These are phyloP conservation scores for Artemia sp. DNA, from an alignment of 2,888 invertebrate genomes.

Conservation along the genomic window DNA sequence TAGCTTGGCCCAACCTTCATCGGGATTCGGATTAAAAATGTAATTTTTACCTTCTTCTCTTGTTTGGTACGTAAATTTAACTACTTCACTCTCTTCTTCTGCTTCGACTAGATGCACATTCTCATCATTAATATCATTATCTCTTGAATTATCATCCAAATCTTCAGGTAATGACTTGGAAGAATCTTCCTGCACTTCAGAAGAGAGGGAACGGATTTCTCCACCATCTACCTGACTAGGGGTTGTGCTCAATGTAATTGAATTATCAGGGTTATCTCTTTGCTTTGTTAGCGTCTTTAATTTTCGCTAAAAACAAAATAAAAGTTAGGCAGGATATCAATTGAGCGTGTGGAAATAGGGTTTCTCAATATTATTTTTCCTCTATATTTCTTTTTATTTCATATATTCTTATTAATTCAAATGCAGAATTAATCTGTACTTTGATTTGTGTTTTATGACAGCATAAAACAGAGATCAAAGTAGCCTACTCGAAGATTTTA, in stretches of 20 bases:
- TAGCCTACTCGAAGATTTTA: no score
- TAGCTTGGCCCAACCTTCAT: no score
- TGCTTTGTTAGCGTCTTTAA: neutral
- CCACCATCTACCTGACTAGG: neutral
- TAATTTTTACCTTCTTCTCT: no score
- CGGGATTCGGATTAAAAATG: no score
- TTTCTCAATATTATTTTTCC: no score
- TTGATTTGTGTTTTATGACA: no score
- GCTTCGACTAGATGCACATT: neutral
- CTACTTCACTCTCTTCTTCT: conserved; percentile 14
- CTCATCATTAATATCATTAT: neutral
- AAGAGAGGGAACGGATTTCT: neutral
- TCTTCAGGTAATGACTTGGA: conserved; percentile 3
- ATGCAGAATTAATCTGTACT: no score
- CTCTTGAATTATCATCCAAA: neutral
- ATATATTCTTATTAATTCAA: no score
- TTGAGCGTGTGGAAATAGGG: no score
- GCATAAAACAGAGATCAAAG: no score
- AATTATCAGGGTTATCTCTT: neutral
- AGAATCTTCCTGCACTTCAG: conserved; percentile 10
- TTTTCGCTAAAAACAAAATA: neutral
- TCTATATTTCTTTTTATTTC: no score
- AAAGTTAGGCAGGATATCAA: neutral
- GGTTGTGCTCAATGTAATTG: neutral
- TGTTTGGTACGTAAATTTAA: neutral